Conservation (phyloP, 2,888 invertebrate species). For the Chrysina gloriosa region DNA sequence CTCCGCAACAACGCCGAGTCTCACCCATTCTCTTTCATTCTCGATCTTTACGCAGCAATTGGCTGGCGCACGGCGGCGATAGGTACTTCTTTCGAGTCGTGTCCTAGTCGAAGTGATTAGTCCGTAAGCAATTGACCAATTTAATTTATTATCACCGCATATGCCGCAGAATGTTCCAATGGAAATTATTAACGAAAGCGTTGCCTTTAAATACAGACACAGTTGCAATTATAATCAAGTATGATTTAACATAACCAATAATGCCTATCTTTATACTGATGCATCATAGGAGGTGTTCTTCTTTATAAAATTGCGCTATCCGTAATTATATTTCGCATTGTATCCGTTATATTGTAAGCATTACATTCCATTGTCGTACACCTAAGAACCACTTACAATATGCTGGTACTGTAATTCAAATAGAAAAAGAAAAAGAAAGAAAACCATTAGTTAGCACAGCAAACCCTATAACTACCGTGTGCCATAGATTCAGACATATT, state of each 20-base stretch:
- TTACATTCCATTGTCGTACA: too few relatives aligned
- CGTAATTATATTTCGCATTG: not conserved
- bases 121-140: slow-evolving; percentile 5
- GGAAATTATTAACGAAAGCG: not conserved
- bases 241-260: not conserved
- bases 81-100: slow-evolving; percentile 6
- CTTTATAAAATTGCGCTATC: not conserved
- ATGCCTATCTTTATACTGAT: not conserved
- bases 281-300: not conserved
- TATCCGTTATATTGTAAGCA: too few relatives aligned
- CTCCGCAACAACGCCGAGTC: not conserved
- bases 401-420: too few relatives aligned
- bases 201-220: not conserved
- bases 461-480: too few relatives aligned
- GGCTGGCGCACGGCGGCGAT: not conserved
- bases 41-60: slow-evolving; percentile 7
- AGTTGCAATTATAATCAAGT: not conserved
- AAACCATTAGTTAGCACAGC: too few relatives aligned
- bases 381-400: too few relatives aligned
- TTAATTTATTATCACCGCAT: slow-evolving; percentile 17
- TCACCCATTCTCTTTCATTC: not conserved
- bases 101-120: slow-evolving; percentile 3
- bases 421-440: too few relatives aligned
- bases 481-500: too few relatives aligned
- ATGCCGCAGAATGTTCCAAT: not conserved